Evolutionary conservation across 2,888 invertebrate genomes (phyloP).

Genomic region (Hecatera dysodea): DNA sequence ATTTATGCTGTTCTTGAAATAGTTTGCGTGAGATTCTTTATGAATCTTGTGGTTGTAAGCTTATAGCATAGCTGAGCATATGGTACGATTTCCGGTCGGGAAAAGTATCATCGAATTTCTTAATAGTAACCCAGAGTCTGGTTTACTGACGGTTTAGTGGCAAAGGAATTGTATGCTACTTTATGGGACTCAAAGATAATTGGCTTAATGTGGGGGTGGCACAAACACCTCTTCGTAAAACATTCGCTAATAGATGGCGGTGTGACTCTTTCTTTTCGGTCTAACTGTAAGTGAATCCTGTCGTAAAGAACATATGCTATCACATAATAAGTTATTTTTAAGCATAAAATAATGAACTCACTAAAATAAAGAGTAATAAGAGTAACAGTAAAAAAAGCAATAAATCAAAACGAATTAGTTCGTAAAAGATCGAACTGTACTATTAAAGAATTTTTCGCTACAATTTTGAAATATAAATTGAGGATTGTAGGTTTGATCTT

Average conservation of each 20-base stretch:
- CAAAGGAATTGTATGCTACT: not conserved
- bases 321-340: too few relatives aligned
- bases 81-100: not conserved
- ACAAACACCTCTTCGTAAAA: too few relatives aligned
- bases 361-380: too few relatives aligned
- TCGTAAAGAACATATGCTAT: too few relatives aligned
- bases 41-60: not conserved
- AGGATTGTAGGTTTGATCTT: not conserved
- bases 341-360: too few relatives aligned
- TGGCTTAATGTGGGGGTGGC: too few relatives aligned
- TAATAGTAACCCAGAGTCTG: not conserved
- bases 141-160: too few relatives aligned
- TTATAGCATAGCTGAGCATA: too few relatives aligned
- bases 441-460: not conserved
- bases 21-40: not conserved
- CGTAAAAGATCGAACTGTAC: not conserved
- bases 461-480: not conserved
- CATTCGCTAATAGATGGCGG: too few relatives aligned
- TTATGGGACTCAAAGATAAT: not conserved
- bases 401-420: not conserved
- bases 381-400: not conserved
- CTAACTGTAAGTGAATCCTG: too few relatives aligned
- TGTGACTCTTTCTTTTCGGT: too few relatives aligned
- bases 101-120: not conserved
- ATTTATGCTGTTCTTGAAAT: constrained; percentile 26